phyloP scores from a whole-genome alignment of 2,888 invertebrate genomes.

The Julus scandinavius region DNA sequence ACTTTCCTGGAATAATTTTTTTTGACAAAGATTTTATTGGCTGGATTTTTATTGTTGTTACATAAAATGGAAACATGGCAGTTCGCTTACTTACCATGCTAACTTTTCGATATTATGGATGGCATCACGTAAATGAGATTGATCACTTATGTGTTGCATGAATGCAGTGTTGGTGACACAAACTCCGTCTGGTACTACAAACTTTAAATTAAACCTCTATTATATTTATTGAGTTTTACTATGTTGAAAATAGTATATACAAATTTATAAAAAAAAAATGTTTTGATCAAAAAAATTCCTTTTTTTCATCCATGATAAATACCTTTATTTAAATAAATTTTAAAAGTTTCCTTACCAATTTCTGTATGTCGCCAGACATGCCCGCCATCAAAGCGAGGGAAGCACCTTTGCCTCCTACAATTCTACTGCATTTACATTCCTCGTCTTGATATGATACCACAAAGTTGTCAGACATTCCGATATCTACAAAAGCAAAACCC shows the following conservation, averaged over 20 bases:
- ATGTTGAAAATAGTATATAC: no score
- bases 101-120: not conserved
- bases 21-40: not conserved
- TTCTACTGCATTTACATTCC: not conserved
- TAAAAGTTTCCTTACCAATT: slow-evolving; percentile 14
- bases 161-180: not conserved
- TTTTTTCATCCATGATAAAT: no score
- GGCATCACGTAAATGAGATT: not conserved
- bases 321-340: no score
- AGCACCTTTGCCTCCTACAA: not conserved
- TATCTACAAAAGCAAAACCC: no score
- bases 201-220: not conserved
- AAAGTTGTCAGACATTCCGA: not conserved
- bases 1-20: not conserved
- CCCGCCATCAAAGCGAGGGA: not conserved
- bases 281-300: no score
- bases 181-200: not conserved
- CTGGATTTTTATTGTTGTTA: no score
- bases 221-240: no score
- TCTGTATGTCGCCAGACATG: not conserved
- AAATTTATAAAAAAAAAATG: no score
- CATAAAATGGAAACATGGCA: no score
- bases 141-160: not conserved
- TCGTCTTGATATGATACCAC: not conserved
- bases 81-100: not conserved